These are phyloP conservation scores for Spea bombifrons DNA, from an alignment of 2,113 vertebrate species.

Conservation along the genomic window DNA sequence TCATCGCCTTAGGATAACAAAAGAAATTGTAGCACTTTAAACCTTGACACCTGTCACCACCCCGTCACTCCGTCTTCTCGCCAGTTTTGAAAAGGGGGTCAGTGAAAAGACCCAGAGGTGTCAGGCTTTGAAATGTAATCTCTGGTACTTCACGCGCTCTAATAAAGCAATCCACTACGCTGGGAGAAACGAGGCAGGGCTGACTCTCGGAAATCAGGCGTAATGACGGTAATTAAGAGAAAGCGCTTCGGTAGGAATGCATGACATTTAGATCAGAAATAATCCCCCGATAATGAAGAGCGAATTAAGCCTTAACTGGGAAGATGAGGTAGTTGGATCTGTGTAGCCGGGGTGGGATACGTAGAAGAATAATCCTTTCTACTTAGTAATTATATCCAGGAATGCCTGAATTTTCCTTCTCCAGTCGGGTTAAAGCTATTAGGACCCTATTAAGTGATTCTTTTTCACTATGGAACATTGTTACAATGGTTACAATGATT, in stretches of 20 bases:
- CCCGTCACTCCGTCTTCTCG: conserved; percentile 23
- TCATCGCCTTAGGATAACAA: conserved; percentile 34
- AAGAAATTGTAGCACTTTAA: conserved; percentile 33
- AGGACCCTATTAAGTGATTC: no score
- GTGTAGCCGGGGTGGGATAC: neutral
- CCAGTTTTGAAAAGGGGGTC: conserved; percentile 29
- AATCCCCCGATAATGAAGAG: neutral
- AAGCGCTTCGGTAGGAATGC: conserved; percentile 24
- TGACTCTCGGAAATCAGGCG: conserved; percentile 19
- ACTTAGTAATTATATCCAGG: no score
- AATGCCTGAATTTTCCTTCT: no score
- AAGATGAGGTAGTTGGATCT: neutral
- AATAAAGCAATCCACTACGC: conserved; percentile 3
- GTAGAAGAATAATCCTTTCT: no score
- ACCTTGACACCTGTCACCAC: conserved; percentile 42
- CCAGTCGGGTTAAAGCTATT: no score
- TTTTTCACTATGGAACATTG: no score
- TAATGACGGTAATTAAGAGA: conserved; percentile 32
- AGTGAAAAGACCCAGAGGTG: conserved; percentile 44
- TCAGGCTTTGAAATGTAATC: conserved; percentile 43
- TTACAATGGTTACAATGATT: no score
- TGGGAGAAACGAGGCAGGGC: conserved; percentile 1
- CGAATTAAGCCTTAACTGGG: neutral
- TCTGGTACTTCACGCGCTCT: conserved; percentile 3
- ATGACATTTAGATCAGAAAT: neutral